Evolutionary conservation across 2,797 vertebrate genomes (phyloP), one percentile per base, ranked within the genome.

Genomic region (Todus mexicanus): DNA sequence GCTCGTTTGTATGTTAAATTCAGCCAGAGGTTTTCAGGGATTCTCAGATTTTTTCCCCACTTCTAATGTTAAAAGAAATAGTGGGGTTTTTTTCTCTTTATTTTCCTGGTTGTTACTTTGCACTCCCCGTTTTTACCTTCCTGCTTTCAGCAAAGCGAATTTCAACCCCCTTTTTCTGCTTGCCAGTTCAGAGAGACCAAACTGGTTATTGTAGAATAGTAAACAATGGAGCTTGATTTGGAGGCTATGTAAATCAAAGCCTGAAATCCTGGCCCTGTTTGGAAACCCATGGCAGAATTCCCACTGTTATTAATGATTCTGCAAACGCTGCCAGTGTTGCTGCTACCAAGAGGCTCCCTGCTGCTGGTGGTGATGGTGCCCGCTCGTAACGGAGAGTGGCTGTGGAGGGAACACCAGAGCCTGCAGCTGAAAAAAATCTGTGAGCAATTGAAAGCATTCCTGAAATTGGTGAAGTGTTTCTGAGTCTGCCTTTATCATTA

Each of bases 401-500:
- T 31, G 5, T 10, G 65, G 18, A 83, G 69, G 57, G 45, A 65
- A 48, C 19, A 68, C 40, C 70, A 56, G 89, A 89, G 87, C 40
- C 77, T 61, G 64, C 42, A 71, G 72, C 96, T 81, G 72, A 66
- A 72, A 66, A 72, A 86, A 81, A 63, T 60, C 81, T 90, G 76
- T 48, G 80, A 94, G 92, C 91, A 60, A 74, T 40, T 71, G 88
- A 90, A 91, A 95, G 80, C 84, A 94, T 80, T 95, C 95, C 95
- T 96, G 95, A 95, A 82, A 96, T 33, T 69, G 96, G 96, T 95
- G 88, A 82, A 94, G 96, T 96, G 86, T 42, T 95, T 95, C 72
- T 51, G 70, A 87, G 85, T 93, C 96, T 95, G 95, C 94, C 96
- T 97, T 97, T 96, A 95, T 96, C 94, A 84, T 97, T 96, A n/a